These are phyloP conservation scores for Drosophila pseudotalamancana DNA, from an alignment of 2,888 invertebrate species.

Conservation along the genomic window DNA sequence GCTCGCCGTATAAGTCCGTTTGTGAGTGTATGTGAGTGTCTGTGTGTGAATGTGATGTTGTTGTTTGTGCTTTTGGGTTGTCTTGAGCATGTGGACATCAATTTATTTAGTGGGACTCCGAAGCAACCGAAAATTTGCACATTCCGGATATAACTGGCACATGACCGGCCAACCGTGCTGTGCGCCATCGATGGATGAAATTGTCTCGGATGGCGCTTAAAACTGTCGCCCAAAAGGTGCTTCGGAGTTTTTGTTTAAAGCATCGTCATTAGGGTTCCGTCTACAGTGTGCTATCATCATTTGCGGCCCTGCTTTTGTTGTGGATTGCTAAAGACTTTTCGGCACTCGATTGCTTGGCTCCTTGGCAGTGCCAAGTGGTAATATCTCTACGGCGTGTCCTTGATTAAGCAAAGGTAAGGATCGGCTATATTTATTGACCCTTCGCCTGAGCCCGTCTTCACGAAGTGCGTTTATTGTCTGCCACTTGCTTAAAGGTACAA, in stretches of 20 bases:
- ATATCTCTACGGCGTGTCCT: constrained; percentile 10
- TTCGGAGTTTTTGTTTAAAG: constrained; percentile 38
- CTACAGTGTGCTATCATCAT: constrained; percentile 7
- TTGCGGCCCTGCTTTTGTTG: constrained; percentile 20
- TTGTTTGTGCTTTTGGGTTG: constrained; percentile 28
- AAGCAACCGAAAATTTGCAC: constrained; percentile 58
- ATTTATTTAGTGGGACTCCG: constrained; percentile 69
- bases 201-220: constrained; percentile 24
- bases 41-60: neutral
- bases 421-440: constrained; percentile 36
- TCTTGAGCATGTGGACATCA: constrained; percentile 71
- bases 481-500: neutral
- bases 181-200: constrained; percentile 27
- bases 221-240: constrained; percentile 41
- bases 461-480: neutral
- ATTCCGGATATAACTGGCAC: constrained; percentile 45
- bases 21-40: constrained; percentile 2
- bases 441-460: neutral
- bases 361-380: constrained; percentile 19
- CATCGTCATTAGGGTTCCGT: constrained; percentile 23
- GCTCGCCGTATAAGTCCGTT: constrained; percentile 2
- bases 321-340: neutral
- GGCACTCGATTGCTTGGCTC: constrained; percentile 22
- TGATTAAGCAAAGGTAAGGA: neutral
- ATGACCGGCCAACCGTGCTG: constrained; percentile 9